Conservation (phyloP, 2,113 vertebrate species). For the Pelmatolapia mariae region DNA sequence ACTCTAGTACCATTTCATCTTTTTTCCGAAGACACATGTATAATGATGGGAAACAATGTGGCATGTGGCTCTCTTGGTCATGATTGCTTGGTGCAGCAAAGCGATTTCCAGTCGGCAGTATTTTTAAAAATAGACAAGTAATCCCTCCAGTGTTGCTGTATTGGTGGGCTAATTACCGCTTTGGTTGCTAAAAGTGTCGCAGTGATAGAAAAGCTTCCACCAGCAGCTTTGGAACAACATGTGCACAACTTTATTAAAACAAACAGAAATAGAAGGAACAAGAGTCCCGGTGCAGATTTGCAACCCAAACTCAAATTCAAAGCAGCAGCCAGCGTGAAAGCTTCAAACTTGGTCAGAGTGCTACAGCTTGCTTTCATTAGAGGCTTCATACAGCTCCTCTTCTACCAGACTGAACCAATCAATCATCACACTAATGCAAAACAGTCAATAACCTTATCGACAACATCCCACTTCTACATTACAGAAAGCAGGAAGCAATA, state of each 20-base stretch:
- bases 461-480: neutral
- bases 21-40: neutral
- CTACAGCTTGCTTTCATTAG: neutral
- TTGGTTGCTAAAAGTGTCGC: conserved; percentile 35
- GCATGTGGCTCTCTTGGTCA: neutral
- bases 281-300: conserved; percentile 26
- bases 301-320: conserved; percentile 62
- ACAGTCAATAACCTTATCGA: neutral
- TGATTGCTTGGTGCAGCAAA: neutral
- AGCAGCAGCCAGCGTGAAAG: conserved; percentile 17
- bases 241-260: neutral
- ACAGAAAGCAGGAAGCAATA: neutral
- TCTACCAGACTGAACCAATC: neutral
- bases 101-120: neutral
- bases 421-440: neutral
- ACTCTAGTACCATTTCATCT: neutral
- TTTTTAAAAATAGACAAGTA: conserved; percentile 47
- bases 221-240: neutral
- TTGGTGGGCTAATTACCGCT: conserved; percentile 49
- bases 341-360: neutral
- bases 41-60: neutral
- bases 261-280: neutral
- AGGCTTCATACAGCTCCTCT: neutral
- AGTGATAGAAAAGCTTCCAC: neutral
- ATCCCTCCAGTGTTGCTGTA: conserved; percentile 22